Conservation (phyloP, 2,888 invertebrate species). For the Epirrhoe alternata region DNA sequence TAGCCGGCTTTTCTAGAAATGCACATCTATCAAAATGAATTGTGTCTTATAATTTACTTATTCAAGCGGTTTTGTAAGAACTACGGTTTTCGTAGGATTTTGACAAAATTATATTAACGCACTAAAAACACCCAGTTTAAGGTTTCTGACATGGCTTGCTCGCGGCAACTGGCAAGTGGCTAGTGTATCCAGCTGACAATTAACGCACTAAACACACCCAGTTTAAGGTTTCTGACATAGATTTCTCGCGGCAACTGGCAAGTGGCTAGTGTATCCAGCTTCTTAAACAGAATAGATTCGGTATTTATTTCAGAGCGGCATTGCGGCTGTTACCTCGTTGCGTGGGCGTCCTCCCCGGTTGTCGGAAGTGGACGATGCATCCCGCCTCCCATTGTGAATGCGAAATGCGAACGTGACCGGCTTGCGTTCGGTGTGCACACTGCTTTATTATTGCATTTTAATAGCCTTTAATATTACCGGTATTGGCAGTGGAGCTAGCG, state of each 20-base stretch:
- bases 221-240: background rate
- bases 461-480: conserved; percentile 42
- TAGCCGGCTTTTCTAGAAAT: conserved; percentile 1
- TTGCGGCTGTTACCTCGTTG: conserved; percentile 38
- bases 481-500: conserved; percentile 27
- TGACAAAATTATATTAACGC: background rate
- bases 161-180: conserved; percentile 10
- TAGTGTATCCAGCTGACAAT: conserved; percentile 12
- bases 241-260: conserved; percentile 10
- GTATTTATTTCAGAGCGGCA: conserved; percentile 37
- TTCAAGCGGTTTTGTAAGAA: no score
- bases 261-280: conserved; percentile 16
- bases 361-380: conserved; percentile 65
- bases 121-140: background rate
- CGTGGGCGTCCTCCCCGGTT: conserved; percentile 49
- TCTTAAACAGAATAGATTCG: conserved; percentile 30
- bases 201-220: background rate
- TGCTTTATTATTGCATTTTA: conserved; percentile 56
- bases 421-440: conserved; percentile 48
- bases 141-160: conserved; percentile 3
- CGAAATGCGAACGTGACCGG: conserved; percentile 65
- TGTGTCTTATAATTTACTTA: no score
- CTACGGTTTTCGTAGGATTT: no score
- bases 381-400: conserved; percentile 62
- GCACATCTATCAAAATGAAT: background rate